Evolutionary conservation across 2,797 vertebrate species (phyloP).

Genomic region (Sebastes kiyomatsui): DNA sequence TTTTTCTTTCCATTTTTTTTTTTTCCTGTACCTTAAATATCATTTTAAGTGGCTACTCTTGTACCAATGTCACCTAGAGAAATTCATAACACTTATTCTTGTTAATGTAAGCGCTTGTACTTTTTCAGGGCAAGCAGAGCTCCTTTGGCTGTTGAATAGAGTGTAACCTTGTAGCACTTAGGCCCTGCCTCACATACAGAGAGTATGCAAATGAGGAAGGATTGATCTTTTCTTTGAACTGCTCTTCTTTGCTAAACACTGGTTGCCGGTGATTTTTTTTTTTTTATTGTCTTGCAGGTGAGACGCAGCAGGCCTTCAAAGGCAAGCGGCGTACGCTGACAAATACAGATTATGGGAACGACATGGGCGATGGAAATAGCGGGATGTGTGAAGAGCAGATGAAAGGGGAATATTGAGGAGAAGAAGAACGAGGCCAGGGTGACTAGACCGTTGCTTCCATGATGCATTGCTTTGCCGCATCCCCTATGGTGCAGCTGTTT

Average conservation of each 20-base stretch:
- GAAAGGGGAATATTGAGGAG: slow-evolving; percentile 46
- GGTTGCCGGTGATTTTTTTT: slow-evolving; percentile 31
- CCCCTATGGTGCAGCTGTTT: slow-evolving; percentile 70
- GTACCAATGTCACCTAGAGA: slow-evolving; percentile 11
- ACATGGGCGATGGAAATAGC: slow-evolving; percentile 39
- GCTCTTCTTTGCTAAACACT: slow-evolving; percentile 39
- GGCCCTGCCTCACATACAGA: slow-evolving; percentile 25
- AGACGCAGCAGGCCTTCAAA: slow-evolving; percentile 50
- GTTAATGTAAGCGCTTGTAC: not conserved
- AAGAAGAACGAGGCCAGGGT: slow-evolving; percentile 14
- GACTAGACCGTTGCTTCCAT: slow-evolving; percentile 63
- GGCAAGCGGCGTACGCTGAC: slow-evolving; percentile 41
- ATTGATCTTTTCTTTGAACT: slow-evolving; percentile 53
- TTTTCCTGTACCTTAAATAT: not conserved
- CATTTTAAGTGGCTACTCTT: not conserved
- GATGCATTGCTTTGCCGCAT: slow-evolving; percentile 67
- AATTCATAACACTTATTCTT: not conserved
- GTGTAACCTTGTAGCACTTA: slow-evolving; percentile 39
- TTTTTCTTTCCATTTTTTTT: not conserved
- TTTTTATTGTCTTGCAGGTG: slow-evolving; percentile 51
- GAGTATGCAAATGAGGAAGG: slow-evolving; percentile 35
- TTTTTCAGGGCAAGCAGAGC: not conserved
- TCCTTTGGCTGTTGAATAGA: slow-evolving; percentile 14
- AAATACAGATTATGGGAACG: slow-evolving; percentile 70
- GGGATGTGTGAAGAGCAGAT: slow-evolving; percentile 54